These are phyloP conservation scores for Hemibagrus wyckioides DNA, from an alignment of 2,113 vertebrate species.

Conservation along the genomic window DNA sequence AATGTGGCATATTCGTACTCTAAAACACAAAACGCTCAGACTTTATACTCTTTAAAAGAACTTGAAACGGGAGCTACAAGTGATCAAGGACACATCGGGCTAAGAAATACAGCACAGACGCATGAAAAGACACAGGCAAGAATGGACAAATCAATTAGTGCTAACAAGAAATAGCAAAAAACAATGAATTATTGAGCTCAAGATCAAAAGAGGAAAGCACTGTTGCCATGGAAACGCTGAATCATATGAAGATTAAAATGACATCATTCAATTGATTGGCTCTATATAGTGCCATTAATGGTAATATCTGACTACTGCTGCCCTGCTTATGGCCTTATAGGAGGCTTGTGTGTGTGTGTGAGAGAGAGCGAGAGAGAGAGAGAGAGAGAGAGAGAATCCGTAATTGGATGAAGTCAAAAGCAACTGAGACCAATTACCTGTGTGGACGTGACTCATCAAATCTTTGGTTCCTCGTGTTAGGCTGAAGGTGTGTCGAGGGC, in stretches of 20 bases:
- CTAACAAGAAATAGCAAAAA: not conserved
- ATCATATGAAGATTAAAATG: not conserved
- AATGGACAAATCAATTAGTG: not conserved
- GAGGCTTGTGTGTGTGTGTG: not conserved
- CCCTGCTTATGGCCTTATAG: not conserved
- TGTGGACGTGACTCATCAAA: conserved; percentile 47
- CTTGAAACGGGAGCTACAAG: not conserved
- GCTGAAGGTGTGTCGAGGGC: conserved; percentile 38
- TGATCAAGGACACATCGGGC: not conserved
- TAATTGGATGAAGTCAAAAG: conserved; percentile 56
- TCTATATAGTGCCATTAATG: not conserved
- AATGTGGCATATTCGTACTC: not conserved
- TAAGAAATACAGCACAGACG: not conserved
- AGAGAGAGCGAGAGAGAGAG: not conserved
- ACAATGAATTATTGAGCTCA: not conserved
- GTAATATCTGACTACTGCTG: not conserved
- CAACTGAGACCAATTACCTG: conserved; percentile 59
- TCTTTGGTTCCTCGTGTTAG: conserved; percentile 43
- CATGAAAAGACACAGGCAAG: not conserved
- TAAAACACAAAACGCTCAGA: not conserved
- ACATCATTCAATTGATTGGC: not conserved
- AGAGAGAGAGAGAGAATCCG: not conserved
- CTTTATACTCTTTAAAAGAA: not conserved
- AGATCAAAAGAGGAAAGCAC: not conserved
- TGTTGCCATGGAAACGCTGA: not conserved